phyloP scores from a whole-genome alignment of 2,888 invertebrate genomes.

The Torymus aiolomorphi region DNA sequence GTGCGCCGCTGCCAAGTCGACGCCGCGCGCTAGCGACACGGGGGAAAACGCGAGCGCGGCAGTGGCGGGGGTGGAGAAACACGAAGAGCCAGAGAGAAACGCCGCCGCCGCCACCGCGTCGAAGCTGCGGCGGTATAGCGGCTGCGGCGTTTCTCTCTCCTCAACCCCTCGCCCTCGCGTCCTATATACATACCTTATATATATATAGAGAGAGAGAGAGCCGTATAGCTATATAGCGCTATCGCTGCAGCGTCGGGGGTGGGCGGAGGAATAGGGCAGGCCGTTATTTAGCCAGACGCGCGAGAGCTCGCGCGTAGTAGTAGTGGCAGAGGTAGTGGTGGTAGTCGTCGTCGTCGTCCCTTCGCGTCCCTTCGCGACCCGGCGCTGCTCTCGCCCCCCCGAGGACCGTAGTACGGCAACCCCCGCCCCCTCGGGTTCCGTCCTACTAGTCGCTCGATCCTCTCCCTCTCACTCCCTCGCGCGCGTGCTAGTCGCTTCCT shows the following conservation, averaged over 20 bases:
- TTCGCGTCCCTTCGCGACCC: slow-evolving; percentile 70
- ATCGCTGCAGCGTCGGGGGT: slow-evolving; percentile 25
- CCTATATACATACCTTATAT: slow-evolving; percentile 35
- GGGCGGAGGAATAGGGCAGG: slow-evolving; percentile 56
- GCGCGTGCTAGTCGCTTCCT: slow-evolving; percentile 13
- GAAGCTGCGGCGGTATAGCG: slow-evolving; percentile 35
- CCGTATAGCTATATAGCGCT: too few species aligned
- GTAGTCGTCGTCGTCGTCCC: slow-evolving; percentile 54
- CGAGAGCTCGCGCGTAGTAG: slow-evolving; percentile 47
- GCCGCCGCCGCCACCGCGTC: slow-evolving; percentile 37
- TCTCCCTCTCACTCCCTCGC: slow-evolving; percentile 25
- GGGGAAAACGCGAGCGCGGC: slow-evolving; percentile 52
- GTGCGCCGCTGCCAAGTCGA: background rate
- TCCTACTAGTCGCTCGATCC: slow-evolving; percentile 67
- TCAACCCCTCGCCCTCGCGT: slow-evolving; percentile 33
- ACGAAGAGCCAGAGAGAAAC: slow-evolving; percentile 43
- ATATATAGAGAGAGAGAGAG: background rate
- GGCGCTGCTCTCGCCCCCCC: slow-evolving; percentile 62
- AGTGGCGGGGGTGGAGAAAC: slow-evolving; percentile 53
- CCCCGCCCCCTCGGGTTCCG: slow-evolving; percentile 58
- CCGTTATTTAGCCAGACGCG: slow-evolving; percentile 64
- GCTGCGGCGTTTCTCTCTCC: slow-evolving; percentile 54
- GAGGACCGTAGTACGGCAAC: slow-evolving; percentile 62
- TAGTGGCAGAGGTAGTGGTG: slow-evolving; percentile 1
- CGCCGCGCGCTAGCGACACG: slow-evolving; percentile 40